phyloP scores from a whole-genome alignment of 2,797 vertebrate genomes.

The Telmatherina bonti region DNA sequence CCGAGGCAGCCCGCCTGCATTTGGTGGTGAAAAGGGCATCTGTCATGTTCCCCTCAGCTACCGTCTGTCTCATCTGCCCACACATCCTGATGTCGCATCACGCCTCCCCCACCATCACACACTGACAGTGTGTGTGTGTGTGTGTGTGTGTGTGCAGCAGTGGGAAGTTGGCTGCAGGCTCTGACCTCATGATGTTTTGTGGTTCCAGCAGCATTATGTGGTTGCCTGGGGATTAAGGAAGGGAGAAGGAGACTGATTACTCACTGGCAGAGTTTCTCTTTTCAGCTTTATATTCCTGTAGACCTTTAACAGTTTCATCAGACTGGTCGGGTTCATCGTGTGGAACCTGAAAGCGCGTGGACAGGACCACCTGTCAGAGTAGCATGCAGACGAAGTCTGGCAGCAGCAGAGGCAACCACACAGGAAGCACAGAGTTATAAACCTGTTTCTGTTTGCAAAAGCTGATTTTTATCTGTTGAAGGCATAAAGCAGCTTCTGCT shows the following conservation, averaged over 20 bases:
- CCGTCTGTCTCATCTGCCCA: constrained; percentile 60
- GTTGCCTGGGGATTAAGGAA: background rate
- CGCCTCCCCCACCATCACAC: background rate
- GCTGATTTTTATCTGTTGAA: too few species aligned
- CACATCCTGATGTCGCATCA: constrained; percentile 16
- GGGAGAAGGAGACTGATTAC: constrained; percentile 4
- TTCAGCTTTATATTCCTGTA: background rate
- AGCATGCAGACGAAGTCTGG: too few species aligned
- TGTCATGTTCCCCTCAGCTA: constrained; percentile 55
- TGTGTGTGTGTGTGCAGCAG: too few species aligned
- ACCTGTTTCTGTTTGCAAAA: too few species aligned
- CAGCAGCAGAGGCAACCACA: too few species aligned
- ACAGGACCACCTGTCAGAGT: too few species aligned
- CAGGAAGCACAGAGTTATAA: too few species aligned
- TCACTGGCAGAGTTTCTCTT: background rate
- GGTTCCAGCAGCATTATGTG: constrained; percentile 1
- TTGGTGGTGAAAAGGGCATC: constrained; percentile 65
- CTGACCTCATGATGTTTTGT: constrained; percentile 38
- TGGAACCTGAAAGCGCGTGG: too few species aligned
- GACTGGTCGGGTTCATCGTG: too few species aligned
- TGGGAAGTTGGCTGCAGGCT: constrained; percentile 40
- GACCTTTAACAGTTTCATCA: background rate
- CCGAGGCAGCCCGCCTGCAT: constrained; percentile 36
- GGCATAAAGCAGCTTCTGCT: too few species aligned
- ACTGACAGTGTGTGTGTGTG: constrained; percentile 4